These are phyloP conservation scores for Poeciliopsis turrubarensis DNA, from an alignment of 2,113 vertebrate species.

Conservation along the genomic window DNA sequence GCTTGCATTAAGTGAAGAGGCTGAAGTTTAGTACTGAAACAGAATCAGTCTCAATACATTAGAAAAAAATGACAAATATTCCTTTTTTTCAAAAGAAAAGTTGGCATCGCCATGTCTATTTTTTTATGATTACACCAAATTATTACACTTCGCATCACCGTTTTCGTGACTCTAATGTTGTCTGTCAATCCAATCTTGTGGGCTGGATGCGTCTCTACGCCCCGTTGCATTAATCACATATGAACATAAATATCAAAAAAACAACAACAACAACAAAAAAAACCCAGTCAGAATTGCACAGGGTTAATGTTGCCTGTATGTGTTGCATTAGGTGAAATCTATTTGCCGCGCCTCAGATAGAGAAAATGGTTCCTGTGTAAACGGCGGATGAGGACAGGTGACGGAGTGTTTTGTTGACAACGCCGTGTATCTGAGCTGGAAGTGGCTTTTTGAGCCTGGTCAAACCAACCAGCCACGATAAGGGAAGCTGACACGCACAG, in stretches of 20 bases:
- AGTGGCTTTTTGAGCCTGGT: conserved; percentile 41
- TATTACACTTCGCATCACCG: background rate
- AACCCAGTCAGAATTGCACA: background rate
- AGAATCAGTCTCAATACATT: too few relatives aligned
- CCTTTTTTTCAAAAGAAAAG: too few relatives aligned
- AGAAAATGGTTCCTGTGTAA: conserved; percentile 36
- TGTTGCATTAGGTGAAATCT: conserved; percentile 34
- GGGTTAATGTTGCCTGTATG: conserved; percentile 28
- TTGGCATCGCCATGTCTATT: too few relatives aligned
- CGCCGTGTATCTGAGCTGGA: conserved; percentile 48
- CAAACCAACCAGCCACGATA: conserved; percentile 59
- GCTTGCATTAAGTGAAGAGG: too few relatives aligned
- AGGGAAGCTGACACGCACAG: conserved; percentile 50
- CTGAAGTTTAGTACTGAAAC: too few relatives aligned
- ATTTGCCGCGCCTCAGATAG: conserved; percentile 35
- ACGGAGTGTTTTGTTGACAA: conserved; percentile 48
- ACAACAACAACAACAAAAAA: too few relatives aligned
- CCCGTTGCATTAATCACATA: background rate
- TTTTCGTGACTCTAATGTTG: background rate
- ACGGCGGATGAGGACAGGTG: conserved; percentile 54
- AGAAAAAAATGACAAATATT: too few relatives aligned
- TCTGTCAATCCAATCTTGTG: background rate
- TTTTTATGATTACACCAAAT: background rate
- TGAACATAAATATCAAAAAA: background rate
- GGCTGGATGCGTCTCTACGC: background rate